These are phyloP conservation scores for Drosophila truncata DNA, from an alignment of 1,140 invertebrate genomes.

Conservation along the genomic window DNA sequence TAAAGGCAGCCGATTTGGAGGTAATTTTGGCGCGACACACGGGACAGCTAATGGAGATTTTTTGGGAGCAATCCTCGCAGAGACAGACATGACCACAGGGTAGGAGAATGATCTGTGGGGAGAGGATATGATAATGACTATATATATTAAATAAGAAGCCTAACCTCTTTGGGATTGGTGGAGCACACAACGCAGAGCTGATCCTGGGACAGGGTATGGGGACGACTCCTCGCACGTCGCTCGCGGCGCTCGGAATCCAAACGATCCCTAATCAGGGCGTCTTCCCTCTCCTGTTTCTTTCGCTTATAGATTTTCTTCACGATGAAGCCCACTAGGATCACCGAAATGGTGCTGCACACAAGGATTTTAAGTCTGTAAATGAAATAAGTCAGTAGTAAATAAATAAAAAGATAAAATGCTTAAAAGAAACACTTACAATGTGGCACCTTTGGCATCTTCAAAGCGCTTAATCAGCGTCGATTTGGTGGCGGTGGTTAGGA, in stretches of 20 bases:
- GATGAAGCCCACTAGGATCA: slow-evolving; percentile 88
- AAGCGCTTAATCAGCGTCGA: slow-evolving; percentile 89
- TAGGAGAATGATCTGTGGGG: slow-evolving; percentile 90
- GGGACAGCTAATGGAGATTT: slow-evolving; percentile 89
- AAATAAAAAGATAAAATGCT: no score
- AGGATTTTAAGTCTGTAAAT: slow-evolving; percentile 83
- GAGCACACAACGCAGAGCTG: slow-evolving; percentile 92
- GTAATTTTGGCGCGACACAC: slow-evolving; percentile 89
- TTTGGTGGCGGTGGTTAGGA: slow-evolving; percentile 90
- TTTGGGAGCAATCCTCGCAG: slow-evolving; percentile 92
- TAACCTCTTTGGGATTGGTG: slow-evolving; percentile 90
- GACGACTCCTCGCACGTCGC: slow-evolving; percentile 88
- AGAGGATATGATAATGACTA: background rate
- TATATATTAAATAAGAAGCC: background rate
- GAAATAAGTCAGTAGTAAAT: background rate
- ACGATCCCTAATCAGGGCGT: slow-evolving; percentile 87
- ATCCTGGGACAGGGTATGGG: slow-evolving; percentile 88
- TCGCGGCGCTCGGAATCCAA: slow-evolving; percentile 88
- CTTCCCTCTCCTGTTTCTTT: slow-evolving; percentile 87
- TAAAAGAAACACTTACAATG: slow-evolving; percentile 48
- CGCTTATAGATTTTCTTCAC: slow-evolving; percentile 87
- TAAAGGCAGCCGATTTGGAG: slow-evolving; percentile 90
- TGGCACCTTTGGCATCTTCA: slow-evolving; percentile 87
- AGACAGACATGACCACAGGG: slow-evolving; percentile 94
- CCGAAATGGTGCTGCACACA: slow-evolving; percentile 89